A percentile compares a stretch with the other conserved stretches of the same genome.
phyloP scores from a whole-genome alignment of 2,888 invertebrate species.

The Nomada fabriciana region DNA sequence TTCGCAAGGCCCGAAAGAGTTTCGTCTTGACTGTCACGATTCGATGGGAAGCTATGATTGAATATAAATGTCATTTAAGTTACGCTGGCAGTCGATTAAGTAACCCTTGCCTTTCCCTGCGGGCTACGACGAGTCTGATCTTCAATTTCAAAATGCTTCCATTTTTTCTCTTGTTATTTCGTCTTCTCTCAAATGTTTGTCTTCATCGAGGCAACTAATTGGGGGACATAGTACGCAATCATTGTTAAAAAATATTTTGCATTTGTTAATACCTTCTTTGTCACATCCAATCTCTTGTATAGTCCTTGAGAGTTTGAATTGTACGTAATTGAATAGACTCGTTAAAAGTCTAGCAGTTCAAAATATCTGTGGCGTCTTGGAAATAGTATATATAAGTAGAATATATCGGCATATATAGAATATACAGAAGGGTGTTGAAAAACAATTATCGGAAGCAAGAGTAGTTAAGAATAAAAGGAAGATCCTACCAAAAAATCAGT shows the following conservation, averaged over 20 bases:
- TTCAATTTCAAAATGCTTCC: conserved; percentile 4
- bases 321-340: background rate
- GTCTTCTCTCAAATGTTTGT: background rate
- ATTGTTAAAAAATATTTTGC: too few species aligned
- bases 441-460: too few species aligned
- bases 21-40: conserved; percentile 17
- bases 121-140: background rate
- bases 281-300: too few species aligned
- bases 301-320: background rate
- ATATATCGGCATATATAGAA: too few species aligned
- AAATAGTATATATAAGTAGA: too few species aligned
- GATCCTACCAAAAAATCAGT: too few species aligned
- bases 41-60: background rate
- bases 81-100: conserved; percentile 21
- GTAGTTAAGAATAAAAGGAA: too few species aligned
- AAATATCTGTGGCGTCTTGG: too few species aligned
- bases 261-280: too few species aligned
- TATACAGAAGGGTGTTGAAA: too few species aligned
- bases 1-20: conserved; percentile 7
- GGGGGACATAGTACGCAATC: too few species aligned
- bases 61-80: conserved; percentile 32
- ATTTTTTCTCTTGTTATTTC: background rate
- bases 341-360: too few species aligned
- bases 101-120: conserved; percentile 1
- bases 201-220: background rate